Base-by-base conservation (phyloP, 2,888 invertebrate species). In the Morpho achilles region DNA sequence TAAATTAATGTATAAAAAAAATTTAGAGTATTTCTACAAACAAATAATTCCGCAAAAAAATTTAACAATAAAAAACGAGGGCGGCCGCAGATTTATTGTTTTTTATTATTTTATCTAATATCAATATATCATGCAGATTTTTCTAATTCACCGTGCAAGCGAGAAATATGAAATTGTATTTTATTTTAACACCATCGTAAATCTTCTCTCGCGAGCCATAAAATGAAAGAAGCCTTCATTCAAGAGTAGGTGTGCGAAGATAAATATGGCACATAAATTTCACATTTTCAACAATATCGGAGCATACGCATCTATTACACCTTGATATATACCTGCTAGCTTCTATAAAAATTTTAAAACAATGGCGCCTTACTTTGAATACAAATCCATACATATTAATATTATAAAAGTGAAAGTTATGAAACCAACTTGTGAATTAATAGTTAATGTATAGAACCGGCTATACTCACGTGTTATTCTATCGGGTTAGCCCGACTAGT, bases 111-210 rank as follows among this genome's bases (percentile, higher is more conserved):
- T 10, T 39, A 52, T 39, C 10, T 32, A 39, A 39, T 10, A 45
- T 16, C 53, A 40, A 46, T 54, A 41, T 56, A 8, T 62, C 69
- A 84, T 81, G 83, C 81, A 85, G 80, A 84, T 83, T 82, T 81
- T 84, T 84, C 77, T 84, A 85, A 87, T 85, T 84, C 79, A 70
- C 74, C 69, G 66, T 69, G 73, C 72, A 73, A 75, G 75, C 71
- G 72, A 71, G 68, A 64, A 68, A 75, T 75, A 80, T 80, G 82
- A 84, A 85, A 88, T 82, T 86, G 82, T 87, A 85, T 87, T 87
- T 85, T 85, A 84, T 82, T 86, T 84, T 81, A 84, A 82, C 79
- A 75, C 72, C 68, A 69, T 73, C 83, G 81, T 89, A 88, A 88
- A 89, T 89, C 85, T 83, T 72, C 67, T 67, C 68, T 73, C 72